phyloP scores from a whole-genome alignment of 2,113 vertebrate species.

The Ginglymostoma cirratum region DNA sequence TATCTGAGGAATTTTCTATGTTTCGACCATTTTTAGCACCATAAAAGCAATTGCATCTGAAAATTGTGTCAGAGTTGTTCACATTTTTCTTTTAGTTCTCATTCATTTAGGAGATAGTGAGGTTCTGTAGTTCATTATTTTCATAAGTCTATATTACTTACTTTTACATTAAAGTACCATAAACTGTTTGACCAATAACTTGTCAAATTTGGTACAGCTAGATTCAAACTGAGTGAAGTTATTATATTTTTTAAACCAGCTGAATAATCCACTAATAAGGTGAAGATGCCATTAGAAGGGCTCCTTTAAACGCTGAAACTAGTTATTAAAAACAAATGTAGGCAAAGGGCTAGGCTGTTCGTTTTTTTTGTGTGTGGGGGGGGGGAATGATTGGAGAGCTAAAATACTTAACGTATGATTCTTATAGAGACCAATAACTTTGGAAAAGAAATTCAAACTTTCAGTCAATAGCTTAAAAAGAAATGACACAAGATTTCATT shows the following conservation, averaged over 20 bases:
- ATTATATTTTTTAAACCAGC: background rate
- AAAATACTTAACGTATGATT: background rate
- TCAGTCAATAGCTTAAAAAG: background rate
- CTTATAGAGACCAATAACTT: too few relatives aligned
- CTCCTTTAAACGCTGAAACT: background rate
- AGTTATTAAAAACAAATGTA: background rate
- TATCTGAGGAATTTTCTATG: background rate
- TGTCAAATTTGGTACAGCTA: background rate
- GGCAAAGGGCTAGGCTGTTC: background rate
- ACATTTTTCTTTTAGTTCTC: background rate
- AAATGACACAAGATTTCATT: background rate
- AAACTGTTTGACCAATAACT: background rate
- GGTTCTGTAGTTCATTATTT: background rate
- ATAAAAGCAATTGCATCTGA: slow-evolving; percentile 16
- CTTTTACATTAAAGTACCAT: background rate
- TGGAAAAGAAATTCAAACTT: background rate
- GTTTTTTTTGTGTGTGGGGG: background rate
- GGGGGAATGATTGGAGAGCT: background rate
- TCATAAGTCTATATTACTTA: background rate
- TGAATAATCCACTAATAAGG: background rate
- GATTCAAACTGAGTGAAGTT: background rate
- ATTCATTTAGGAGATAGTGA: background rate
- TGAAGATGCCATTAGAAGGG: background rate
- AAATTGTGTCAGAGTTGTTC: slow-evolving; percentile 2
- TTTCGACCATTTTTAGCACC: background rate